phyloP scores from a whole-genome alignment of 2,888 invertebrate genomes.

The Oxystoma pomonae region DNA sequence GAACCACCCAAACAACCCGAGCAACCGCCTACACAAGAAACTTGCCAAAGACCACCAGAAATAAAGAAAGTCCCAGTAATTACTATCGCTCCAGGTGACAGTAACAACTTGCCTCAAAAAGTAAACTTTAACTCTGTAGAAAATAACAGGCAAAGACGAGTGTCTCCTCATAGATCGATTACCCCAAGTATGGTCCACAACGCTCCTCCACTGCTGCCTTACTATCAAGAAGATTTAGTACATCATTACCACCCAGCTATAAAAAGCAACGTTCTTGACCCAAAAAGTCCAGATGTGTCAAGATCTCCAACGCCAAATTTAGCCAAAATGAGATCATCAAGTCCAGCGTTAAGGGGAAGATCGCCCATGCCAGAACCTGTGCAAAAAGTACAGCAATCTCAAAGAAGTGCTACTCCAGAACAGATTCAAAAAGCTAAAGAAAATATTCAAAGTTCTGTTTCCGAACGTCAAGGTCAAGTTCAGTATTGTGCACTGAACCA shows the following conservation, averaged over 20 bases:
- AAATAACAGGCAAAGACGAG: constrained; percentile 50
- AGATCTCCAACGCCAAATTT: constrained; percentile 51
- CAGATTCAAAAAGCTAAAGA: constrained; percentile 37
- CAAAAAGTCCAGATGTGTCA: constrained; percentile 55
- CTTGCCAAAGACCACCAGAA: background rate
- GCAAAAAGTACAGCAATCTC: constrained; percentile 56
- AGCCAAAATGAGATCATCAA: constrained; percentile 26
- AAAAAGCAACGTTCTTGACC: constrained; percentile 58
- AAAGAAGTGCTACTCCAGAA: constrained; percentile 37
- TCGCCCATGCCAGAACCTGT: constrained; percentile 72
- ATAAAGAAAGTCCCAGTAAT: constrained; percentile 36
- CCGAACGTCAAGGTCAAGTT: background rate
- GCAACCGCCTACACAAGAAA: background rate
- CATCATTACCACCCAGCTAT: constrained; percentile 62
- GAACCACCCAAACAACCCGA: background rate
- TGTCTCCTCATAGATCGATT: constrained; percentile 57
- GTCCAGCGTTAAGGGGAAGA: constrained; percentile 49
- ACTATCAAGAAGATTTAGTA: constrained; percentile 74
- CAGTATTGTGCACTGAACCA: background rate
- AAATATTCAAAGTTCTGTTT: constrained; percentile 27
- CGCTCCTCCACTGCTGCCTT: constrained; percentile 71
- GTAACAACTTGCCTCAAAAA: constrained; percentile 45
- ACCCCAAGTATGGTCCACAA: constrained; percentile 72
- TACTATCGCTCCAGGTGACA: constrained; percentile 36
- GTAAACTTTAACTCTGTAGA: constrained; percentile 57